Evolutionary conservation across 2,888 invertebrate species (phyloP), one percentile per base, ranked within the genome.

Genomic region (Dichetophora obliterata): DNA sequence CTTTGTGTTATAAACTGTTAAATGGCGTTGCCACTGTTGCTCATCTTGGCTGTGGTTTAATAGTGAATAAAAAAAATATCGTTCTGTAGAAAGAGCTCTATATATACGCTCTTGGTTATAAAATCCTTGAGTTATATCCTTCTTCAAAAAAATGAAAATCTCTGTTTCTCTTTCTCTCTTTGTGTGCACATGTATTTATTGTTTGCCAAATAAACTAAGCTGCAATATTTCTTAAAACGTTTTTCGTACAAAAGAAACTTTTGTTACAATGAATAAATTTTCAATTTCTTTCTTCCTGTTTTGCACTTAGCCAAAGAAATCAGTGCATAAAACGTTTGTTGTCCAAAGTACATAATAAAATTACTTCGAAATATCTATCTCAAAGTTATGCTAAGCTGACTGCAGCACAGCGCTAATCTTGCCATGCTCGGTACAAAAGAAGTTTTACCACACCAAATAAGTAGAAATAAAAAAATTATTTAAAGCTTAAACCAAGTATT

Each of bases 231-330:
- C 16, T 8, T 27, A 16, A 63, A 34, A 11, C 19, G 31, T 27
- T 34, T 43, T 11, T 14, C 22, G 16, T n/a, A 59, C 59, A 59
- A 24, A 52, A 24, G 48, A 50, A 54, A 70, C 54, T 70, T 70
- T 31, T 19, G 34, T 34, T 70, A 68, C 72, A 76, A 66, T 76
- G 76, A 76, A 76, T 76, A 72, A 72, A 72, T 76, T 76, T 72
- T 48, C 57, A 71, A 72, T 76, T 65, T 43, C 37, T 71, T 71
- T 76, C 52, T 48, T 66, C 57, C 3, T 4, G 72, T 72, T 76
- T 70, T 48, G 37, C 66, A 76, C 71, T 57, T 65, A n/a, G 48
- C 57, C 72, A 54, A 37, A 22, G 16, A 19, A 68, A 50, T 31
- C 65, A 22, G 54, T 48, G 65, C 22, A 54, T 59, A 43, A 59